Percentiles rank a stretch among this genome's conserved stretches.
Conservation (phyloP, 2,888 invertebrate genomes). For the Spicauda simplicius region DNA sequence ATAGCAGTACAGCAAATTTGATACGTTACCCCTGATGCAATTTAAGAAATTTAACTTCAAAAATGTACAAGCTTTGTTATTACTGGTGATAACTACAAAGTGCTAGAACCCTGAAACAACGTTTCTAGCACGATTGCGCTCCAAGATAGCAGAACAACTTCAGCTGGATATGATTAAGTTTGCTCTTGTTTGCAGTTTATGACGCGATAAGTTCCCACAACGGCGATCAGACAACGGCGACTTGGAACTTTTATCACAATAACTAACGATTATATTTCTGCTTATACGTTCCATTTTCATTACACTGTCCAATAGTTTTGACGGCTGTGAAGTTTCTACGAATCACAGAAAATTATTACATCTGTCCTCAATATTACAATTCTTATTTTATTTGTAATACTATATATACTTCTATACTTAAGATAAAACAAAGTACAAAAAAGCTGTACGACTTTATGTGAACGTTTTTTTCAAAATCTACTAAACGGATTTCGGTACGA, state of each 20-base stretch:
- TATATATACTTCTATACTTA: too few relatives aligned
- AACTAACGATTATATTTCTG: conserved; percentile 12
- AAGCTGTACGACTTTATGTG: too few relatives aligned
- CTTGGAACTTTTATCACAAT: conserved; percentile 36
- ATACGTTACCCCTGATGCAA: too few relatives aligned
- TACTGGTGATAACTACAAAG: too few relatives aligned
- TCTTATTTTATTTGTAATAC: too few relatives aligned
- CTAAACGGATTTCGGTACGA: too few relatives aligned
- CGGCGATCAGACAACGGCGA: conserved; percentile 32
- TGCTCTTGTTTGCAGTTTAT: conserved; percentile 46
- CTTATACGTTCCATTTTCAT: conserved; percentile 4
- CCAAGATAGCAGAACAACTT: conserved; percentile 53
- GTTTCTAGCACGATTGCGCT: conserved; percentile 57
- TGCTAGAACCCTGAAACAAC: conserved; percentile 45
- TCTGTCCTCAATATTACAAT: not conserved
- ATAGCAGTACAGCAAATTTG: too few relatives aligned
- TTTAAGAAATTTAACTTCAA: too few relatives aligned
- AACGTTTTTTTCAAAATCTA: too few relatives aligned
- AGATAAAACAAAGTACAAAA: too few relatives aligned
- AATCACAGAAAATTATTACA: not conserved
- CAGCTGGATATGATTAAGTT: conserved; percentile 51
- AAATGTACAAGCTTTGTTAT: too few relatives aligned
- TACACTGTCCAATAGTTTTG: not conserved
- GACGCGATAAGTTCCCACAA: conserved; percentile 37
- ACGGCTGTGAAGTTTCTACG: not conserved